Evolutionary conservation across 2,888 invertebrate genomes (phyloP), one percentile per base, ranked within the genome.

Genomic region (Hydrotaea diabolus): DNA sequence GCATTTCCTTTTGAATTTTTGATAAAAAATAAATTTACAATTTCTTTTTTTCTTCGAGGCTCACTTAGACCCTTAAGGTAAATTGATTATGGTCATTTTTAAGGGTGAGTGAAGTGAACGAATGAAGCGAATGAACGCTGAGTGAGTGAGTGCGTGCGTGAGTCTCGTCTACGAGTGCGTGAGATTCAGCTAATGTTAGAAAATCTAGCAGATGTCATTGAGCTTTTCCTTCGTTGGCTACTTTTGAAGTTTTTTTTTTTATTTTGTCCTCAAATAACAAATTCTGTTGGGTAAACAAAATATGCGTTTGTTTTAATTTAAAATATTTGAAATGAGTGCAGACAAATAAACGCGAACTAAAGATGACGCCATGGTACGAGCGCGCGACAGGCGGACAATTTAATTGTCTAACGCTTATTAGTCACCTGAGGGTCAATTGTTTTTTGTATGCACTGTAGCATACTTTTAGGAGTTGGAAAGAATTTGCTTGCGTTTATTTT

Each of bases 1-100:
- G 71, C 46, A 76, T 72, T 85, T 80, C 82, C 74, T 77, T 83
- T 86, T 66, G 76, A 85, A 80, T 75, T 71, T 74, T 71, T 85
- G 86, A 77, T 85, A 85, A 85, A 66, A n/a, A 78, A 78, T 82
- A 79, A 85, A 76, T 78, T 78, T 81, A 62, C 43, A 31, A 31
- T 4, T 31, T 62, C 31, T 62, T 84, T 81, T 85, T 80, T 72
- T 76, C 15, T 80, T 76, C n/a, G 72, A 2, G 9, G 36, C 21
- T 66, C 36, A 2, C 43, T 53, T 43, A 76, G 77, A 77, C 85
- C 88, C 89, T 89, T 81, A 88, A 88, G 91, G 89, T 90, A 90
- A 91, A 91, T 91, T 91, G 90, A 91, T 91, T 91, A 91, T 89
- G 89, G 89, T 89, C 90, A 87, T 75, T 72, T 69, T 74, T 66